Evolutionary conservation across 2,113 vertebrate species (phyloP).

Genomic region (Chionomys nivalis): DNA sequence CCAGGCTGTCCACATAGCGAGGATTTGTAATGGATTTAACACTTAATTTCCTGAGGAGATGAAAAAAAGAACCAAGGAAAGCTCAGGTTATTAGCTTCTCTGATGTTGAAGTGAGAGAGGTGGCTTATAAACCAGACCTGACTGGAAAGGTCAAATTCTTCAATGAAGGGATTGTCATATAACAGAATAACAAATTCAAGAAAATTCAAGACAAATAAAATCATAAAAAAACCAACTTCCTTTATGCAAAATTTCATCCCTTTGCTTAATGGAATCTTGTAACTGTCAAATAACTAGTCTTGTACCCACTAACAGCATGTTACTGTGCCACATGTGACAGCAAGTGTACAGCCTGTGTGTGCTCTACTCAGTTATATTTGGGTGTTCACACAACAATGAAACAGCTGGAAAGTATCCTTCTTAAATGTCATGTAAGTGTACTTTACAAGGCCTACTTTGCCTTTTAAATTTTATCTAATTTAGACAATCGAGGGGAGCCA

Average conservation of each 20-base stretch:
- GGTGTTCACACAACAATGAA: background rate
- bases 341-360: background rate
- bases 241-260: slow-evolving; percentile 26
- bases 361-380: background rate
- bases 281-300: background rate
- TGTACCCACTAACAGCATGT: background rate
- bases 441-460: background rate
- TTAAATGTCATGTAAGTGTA: background rate
- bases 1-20: slow-evolving; percentile 91
- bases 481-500: background rate
- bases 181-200: background rate
- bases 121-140: background rate
- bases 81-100: slow-evolving; percentile 10
- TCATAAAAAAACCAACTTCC: slow-evolving; percentile 10
- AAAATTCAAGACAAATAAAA: slow-evolving; percentile 41
- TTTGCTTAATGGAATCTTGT: background rate
- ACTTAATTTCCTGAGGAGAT: slow-evolving; percentile 91
- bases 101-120: background rate
- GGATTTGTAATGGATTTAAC: slow-evolving; percentile 93
- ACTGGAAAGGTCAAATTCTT: background rate
- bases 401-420: background rate
- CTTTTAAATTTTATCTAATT: background rate
- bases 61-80: slow-evolving; percentile 18
- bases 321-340: too few species aligned
- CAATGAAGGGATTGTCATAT: background rate